Evolutionary conservation across 2,113 vertebrate genomes (phyloP), one percentile per base, ranked within the genome.

Genomic region (Leucosticte australis): DNA sequence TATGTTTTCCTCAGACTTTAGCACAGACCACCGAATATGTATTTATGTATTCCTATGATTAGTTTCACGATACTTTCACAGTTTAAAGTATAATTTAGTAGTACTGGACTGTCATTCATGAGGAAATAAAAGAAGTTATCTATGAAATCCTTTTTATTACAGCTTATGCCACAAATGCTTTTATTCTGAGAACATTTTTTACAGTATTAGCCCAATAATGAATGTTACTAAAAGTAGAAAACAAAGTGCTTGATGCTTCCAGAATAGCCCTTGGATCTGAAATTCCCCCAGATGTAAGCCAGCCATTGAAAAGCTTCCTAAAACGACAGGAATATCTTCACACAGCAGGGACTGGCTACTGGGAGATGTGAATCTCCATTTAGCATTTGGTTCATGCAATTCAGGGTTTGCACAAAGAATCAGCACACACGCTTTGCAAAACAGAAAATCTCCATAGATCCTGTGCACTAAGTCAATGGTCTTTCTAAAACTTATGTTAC

Each of bases 271-370:
- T 47, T 31, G 42, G 73, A 19, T 22, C 50, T 74, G 50, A 69
- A 92, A 74, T 93, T 78, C 20, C 35, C 35, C n/a, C 27, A 69
- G 8, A 11, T 64, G 27, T 47, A 74, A 90, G 27, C n/a, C 15
- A 69, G 33, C 13, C 77, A 47, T 49, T 60, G 59, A 53, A 69
- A 69, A 89, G 13, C 28, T 37, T 83, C 31, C 81, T 83, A 83
- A 86, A 79, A 75, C 53, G 49, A 17, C 16, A 31, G 11, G 35
- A 56, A 46, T 9, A 57, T 41, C 23, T 85, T 77, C 85, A 85
- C 8, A 23, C 2, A 24, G 39, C 27, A 42, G 53, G 0, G 0
- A 26, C 30, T 77, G 56, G 42, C n/a, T 62, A 12, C 26, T 24
- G 64, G 41, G 23, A 60, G 23, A 47, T 27, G 14, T 4, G 44